A percentile compares a stretch with the other conserved stretches of the same genome.
Evolutionary conservation across 2,888 invertebrate genomes (phyloP).

Genomic region (Drosophila mercatorum): DNA sequence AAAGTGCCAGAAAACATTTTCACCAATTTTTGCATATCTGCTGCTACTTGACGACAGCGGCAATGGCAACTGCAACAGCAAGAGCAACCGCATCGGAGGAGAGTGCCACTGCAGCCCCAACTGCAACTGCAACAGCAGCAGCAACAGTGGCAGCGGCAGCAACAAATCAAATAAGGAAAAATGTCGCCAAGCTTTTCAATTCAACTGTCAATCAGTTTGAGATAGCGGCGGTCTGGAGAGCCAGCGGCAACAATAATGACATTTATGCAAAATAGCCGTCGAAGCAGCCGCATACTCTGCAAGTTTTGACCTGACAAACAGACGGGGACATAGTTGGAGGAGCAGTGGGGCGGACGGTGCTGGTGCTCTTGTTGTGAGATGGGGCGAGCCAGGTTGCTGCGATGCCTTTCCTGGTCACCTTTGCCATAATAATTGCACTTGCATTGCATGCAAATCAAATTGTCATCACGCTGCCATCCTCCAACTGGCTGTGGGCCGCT

Average conservation of each 20-base stretch:
- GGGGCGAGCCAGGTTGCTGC: conserved; percentile 28
- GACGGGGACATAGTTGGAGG: not conserved
- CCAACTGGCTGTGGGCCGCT: conserved; percentile 23
- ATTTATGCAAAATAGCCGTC: conserved; percentile 76
- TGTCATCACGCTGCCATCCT: conserved; percentile 80
- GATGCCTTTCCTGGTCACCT: conserved; percentile 69
- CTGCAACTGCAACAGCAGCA: conserved; percentile 11
- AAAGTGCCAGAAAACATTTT: conserved; percentile 62
- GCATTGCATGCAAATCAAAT: conserved; percentile 83
- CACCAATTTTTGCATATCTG: conserved; percentile 72
- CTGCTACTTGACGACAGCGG: conserved; percentile 4
- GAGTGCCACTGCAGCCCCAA: conserved; percentile 10
- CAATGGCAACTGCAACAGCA: conserved; percentile 16
- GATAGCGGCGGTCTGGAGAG: conserved; percentile 75
- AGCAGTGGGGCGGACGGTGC: not conserved
- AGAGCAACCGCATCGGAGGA: conserved; percentile 5
- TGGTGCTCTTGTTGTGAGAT: conserved; percentile 37
- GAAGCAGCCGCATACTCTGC: conserved; percentile 27
- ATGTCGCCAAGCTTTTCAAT: conserved; percentile 84
- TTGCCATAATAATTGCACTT: conserved; percentile 84
- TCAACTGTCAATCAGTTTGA: conserved; percentile 84
- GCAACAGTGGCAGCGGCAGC: conserved; percentile 29
- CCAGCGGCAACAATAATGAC: conserved; percentile 79
- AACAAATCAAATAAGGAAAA: conserved; percentile 82
- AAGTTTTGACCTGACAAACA: conserved; percentile 28